Evolutionary conservation across 2,888 invertebrate genomes (phyloP).

Genomic region (Scaptomyza parva): DNA sequence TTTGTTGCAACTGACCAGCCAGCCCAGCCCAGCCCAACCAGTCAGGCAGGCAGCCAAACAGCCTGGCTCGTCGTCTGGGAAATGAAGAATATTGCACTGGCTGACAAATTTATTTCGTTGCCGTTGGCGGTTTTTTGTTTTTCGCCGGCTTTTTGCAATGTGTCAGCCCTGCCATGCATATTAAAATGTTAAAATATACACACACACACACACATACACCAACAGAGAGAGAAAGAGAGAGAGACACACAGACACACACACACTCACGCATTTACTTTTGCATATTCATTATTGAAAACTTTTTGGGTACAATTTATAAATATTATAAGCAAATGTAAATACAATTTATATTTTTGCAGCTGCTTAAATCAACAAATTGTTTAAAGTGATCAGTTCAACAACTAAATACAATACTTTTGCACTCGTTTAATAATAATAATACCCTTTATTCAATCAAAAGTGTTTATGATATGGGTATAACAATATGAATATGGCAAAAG

Average conservation of each 20-base stretch:
- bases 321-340: slow-evolving; percentile 33
- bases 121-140: slow-evolving; percentile 54
- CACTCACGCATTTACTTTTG: slow-evolving; percentile 54
- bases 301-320: slow-evolving; percentile 51
- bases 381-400: slow-evolving; percentile 16
- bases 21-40: slow-evolving; percentile 8
- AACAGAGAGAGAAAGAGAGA: slow-evolving; percentile 39
- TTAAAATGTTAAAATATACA: slow-evolving; percentile 74
- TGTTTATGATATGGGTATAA: no score
- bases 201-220: slow-evolving; percentile 2
- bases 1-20: slow-evolving; percentile 40
- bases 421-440: background rate
- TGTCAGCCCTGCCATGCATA: slow-evolving; percentile 76
- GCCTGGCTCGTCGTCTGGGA: slow-evolving; percentile 48
- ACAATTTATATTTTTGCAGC: slow-evolving; percentile 31
- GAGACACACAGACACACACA: slow-evolving; percentile 2
- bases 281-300: slow-evolving; percentile 65
- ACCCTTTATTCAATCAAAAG: background rate
- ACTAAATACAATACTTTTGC: slow-evolving; percentile 2
- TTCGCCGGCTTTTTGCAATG: slow-evolving; percentile 60
- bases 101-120: slow-evolving; percentile 77
- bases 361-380: slow-evolving; percentile 27
- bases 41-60: background rate
- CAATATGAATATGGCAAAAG: no score
- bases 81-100: slow-evolving; percentile 77